Base-by-base conservation (phyloP, 92 coral and sea anemone species). In the Pocillopora grandis region DNA sequence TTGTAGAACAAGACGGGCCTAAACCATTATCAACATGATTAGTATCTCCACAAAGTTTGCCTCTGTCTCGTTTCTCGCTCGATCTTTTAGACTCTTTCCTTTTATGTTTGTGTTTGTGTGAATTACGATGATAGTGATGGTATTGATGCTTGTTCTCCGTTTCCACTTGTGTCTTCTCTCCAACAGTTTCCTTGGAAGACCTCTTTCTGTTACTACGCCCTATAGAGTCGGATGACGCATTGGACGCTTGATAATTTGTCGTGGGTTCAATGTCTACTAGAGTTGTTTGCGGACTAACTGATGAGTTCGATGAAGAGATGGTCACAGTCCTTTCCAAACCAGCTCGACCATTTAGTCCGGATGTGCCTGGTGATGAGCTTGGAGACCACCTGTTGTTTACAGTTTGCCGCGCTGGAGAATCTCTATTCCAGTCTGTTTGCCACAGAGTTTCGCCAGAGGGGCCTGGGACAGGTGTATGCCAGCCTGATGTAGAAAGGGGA, bases 391-490 rank as follows among this genome's bases (percentile, higher is more conserved):
- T 70, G 60, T 63, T 55, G 31, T 21, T 49, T 12, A 62, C 91
- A 33, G 56, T 57, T n/a, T 15, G 74, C 2, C 3, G 57, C 64
- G 66, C 61, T n/a, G 76, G 82, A 19, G 82, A 84, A 76, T 84
- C 83, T 56, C 58, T 31, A 49, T 33, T 42, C 88, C 88, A 84
- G 75, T 59, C 82, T 20, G 76, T 57, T 67, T 66, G 55, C 35
- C 66, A 84, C 13, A 77, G 67, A 10, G 76, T 58, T 12, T 37
- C 81, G 10, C 70, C 74, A 33, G 89, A 74, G 0, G 88, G 90
- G 62, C 87, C 89, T 0, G 86, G 75, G 20, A 62, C 75, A 0
- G 98, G 98, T 2, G 93, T 89, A 62, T 94, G 95, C 98, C 98
- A 94, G 62, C 95, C 98, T 94, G 42, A 42, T 42, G 8, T 0